Evolutionary conservation across 1,140 invertebrate species (phyloP), one percentile per base, ranked within the genome.

Genomic region (Drosophila virilis): DNA sequence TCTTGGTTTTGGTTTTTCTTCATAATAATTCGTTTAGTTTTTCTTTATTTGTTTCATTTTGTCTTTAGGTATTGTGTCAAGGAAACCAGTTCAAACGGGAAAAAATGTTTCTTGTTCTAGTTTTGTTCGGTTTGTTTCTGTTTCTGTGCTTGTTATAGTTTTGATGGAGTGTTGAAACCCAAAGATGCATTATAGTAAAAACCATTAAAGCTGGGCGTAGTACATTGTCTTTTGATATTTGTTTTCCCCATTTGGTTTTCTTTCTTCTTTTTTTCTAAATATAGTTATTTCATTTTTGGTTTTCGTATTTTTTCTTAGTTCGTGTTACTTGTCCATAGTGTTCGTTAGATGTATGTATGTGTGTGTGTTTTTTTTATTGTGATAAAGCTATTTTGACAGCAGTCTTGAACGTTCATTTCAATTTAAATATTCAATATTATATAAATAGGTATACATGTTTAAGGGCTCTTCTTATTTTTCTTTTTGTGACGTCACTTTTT

Each of bases 341-440:
- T 83, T 55, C 22, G 57, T 57, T 72, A 57, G 52, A 17, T 74
- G 43, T 69, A 40, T 60, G 62, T 78, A 33, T 70, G 46, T 75
- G 43, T 33, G 51, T 58, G 60, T 52, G 40, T 52, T 77, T 71
- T 17, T 17, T 67, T 61, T 66, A 64, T 68, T 89, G 80, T 90
- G 84, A 89, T 89, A 89, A 89, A 89, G 84, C 84, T 89, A 89
- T 89, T 89, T 89, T 89, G 84, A 89, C 84, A 89, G 84, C 84
- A 89, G 84, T 89, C 84, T 89, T 89, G 85, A 89, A 89, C 84
- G 84, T 89, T 89, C 84, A 75, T 89, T 88, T 88, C 79, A 88
- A 88, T 88, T 88, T 84, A 80, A 88, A 89, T 89, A 84, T 88
- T 86, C 77, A 79, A 83, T 86, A 90, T 90, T 86, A 86, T 90